Percentiles rank a stretch among this genome's conserved stretches.
Evolutionary conservation across 1,140 invertebrate genomes (phyloP).

Genomic region (Drusus annulatus): DNA sequence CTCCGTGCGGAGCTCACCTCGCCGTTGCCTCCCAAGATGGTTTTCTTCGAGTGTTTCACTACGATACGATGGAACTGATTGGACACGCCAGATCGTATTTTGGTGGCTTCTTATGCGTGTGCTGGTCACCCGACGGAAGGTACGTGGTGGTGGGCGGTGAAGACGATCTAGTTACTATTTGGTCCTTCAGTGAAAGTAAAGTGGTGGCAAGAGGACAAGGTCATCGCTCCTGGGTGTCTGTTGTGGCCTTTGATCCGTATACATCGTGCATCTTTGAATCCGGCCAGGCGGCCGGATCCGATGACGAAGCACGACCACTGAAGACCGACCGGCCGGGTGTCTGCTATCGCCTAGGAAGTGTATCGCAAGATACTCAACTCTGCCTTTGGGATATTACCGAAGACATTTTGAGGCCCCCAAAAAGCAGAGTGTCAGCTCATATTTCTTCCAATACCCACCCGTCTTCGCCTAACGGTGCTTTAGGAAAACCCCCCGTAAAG

Average conservation of each 20-base stretch:
- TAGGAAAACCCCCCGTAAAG: slow-evolving; percentile 60
- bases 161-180: slow-evolving; percentile 99
- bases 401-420: slow-evolving; percentile 85
- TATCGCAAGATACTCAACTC: slow-evolving; percentile 97
- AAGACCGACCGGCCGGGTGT: slow-evolving; percentile 71
- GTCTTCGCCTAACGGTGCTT: slow-evolving; percentile 65
- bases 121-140: slow-evolving; percentile 97
- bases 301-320: slow-evolving; percentile 65
- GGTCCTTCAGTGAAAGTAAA: slow-evolving; percentile 92
- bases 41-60: slow-evolving; percentile 96
- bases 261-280: slow-evolving; percentile 72
- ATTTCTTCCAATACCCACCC: slow-evolving; percentile 62
- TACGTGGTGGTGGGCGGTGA: slow-evolving; percentile 98
- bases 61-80: slow-evolving; percentile 96
- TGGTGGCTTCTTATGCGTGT: slow-evolving; percentile 95
- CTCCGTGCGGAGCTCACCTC: slow-evolving; percentile 92
- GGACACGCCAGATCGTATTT: slow-evolving; percentile 96
- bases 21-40: slow-evolving; percentile 97
- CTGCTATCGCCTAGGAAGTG: slow-evolving; percentile 93
- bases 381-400: slow-evolving; percentile 99
- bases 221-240: slow-evolving; percentile 96
- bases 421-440: slow-evolving; percentile 66
- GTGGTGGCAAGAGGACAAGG: slow-evolving; percentile 97
- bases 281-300: slow-evolving; percentile 72
- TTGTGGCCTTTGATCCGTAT: slow-evolving; percentile 97